These are phyloP conservation scores for Pseudomugil gertrudae DNA, from an alignment of 2,797 vertebrate species.

Conservation along the genomic window DNA sequence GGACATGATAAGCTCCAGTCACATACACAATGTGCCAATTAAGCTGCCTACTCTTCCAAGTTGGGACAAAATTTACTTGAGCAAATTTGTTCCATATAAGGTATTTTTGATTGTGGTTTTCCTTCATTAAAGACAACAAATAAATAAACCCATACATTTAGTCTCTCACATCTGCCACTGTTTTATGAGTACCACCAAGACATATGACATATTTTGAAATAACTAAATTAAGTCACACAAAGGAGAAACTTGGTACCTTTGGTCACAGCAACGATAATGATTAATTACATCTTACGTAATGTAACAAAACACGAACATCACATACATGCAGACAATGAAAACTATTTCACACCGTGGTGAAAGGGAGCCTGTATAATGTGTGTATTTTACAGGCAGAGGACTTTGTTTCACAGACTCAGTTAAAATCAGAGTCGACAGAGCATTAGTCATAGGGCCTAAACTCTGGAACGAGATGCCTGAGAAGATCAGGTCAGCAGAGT, in stretches of 20 bases:
- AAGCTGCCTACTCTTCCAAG: constrained; percentile 30
- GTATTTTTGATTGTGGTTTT: constrained; percentile 29
- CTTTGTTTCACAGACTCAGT: too few relatives aligned
- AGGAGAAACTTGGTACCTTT: neutral
- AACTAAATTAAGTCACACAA: neutral
- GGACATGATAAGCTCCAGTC: constrained; percentile 38
- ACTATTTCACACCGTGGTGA: neutral
- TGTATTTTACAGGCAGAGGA: too few relatives aligned
- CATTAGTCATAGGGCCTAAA: too few relatives aligned
- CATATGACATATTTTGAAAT: neutral
- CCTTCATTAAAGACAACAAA: constrained; percentile 36
- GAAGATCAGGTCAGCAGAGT: too few relatives aligned
- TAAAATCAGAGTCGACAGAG: too few relatives aligned
- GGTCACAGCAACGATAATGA: neutral
- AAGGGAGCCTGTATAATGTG: neutral
- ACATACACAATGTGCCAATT: constrained; percentile 43
- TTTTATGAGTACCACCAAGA: neutral
- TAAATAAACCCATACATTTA: constrained; percentile 21
- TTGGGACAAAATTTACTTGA: constrained; percentile 46
- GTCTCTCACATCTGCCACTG: neutral
- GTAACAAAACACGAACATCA: too few relatives aligned
- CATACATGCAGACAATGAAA: neutral
- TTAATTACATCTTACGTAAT: neutral
- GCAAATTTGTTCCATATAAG: constrained; percentile 41
- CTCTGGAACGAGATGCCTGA: too few relatives aligned